These are phyloP conservation scores for Protobothrops mucrosquamatus DNA, from an alignment of 2,113 vertebrate species.

Conservation along the genomic window DNA sequence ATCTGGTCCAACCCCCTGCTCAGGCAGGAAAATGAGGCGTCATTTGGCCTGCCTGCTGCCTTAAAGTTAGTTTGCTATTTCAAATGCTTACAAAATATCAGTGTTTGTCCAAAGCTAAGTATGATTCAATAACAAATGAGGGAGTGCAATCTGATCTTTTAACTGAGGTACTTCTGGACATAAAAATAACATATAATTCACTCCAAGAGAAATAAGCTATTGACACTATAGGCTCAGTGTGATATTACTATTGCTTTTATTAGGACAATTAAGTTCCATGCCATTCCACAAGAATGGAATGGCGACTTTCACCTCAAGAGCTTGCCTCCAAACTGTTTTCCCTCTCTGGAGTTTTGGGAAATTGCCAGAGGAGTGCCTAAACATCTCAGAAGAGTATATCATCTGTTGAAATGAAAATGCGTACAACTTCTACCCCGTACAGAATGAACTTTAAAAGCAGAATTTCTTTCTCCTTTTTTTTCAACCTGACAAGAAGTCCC, in stretches of 20 bases:
- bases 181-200: background rate
- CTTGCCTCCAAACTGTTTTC: background rate
- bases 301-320: background rate
- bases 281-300: background rate
- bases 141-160: background rate
- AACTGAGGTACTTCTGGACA: background rate
- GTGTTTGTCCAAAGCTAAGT: background rate
- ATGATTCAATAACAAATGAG: background rate
- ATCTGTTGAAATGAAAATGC: background rate
- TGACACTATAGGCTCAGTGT: background rate
- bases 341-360: background rate
- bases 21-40: background rate
- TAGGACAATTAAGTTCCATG: constrained; percentile 3
- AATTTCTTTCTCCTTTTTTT: background rate
- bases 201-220: background rate
- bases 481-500: background rate
- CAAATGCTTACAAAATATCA: background rate
- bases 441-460: background rate
- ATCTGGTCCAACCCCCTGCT: no score
- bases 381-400: background rate
- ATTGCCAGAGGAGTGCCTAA: background rate
- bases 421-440: background rate
- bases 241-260: background rate
- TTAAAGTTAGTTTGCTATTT: background rate
- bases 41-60: background rate